These are phyloP conservation scores for Lepidotrigona ventralis DNA, from an alignment of 1,140 invertebrate species.

Conservation along the genomic window DNA sequence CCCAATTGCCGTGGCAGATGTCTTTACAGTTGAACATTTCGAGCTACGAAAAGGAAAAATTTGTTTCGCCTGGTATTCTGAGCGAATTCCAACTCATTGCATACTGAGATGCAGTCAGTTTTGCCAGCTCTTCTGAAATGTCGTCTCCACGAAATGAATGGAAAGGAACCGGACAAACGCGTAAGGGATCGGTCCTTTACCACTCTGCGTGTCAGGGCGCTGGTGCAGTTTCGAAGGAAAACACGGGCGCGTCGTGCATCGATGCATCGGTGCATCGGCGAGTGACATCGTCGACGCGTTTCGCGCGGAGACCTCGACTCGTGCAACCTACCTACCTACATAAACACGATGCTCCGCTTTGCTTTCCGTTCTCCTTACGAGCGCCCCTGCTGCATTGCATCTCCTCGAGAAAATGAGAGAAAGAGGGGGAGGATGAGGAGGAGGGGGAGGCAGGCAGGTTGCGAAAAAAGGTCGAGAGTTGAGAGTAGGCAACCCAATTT, in stretches of 20 bases:
- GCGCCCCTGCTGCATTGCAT: slow-evolving; percentile 56
- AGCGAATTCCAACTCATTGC: no score
- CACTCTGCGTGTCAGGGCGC: no score
- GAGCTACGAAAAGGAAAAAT: neutral
- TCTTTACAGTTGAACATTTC: neutral
- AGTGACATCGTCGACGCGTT: slow-evolving; percentile 46
- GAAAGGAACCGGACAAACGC: no score
- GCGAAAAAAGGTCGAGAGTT: slow-evolving; percentile 53
- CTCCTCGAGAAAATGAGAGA: slow-evolving; percentile 54
- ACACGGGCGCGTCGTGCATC: neutral
- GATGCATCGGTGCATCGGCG: slow-evolving; percentile 3
- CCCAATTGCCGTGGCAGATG: no score
- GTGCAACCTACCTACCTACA: slow-evolving; percentile 70
- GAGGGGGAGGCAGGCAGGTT: neutral
- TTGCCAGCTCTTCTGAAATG: no score
- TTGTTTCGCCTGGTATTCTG: no score
- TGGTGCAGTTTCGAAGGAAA: neutral
- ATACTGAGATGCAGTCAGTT: no score
- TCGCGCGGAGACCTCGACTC: slow-evolving; percentile 52
- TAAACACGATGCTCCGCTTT: slow-evolving; percentile 69
- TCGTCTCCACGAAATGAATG: no score
- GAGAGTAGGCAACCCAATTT: slow-evolving; percentile 64
- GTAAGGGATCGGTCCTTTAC: no score
- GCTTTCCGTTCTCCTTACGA: slow-evolving; percentile 68
- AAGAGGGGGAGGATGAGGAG: slow-evolving; percentile 22